Conservation (phyloP, 2,888 invertebrate species). For the Lepidocyrtoides sp. region DNA sequence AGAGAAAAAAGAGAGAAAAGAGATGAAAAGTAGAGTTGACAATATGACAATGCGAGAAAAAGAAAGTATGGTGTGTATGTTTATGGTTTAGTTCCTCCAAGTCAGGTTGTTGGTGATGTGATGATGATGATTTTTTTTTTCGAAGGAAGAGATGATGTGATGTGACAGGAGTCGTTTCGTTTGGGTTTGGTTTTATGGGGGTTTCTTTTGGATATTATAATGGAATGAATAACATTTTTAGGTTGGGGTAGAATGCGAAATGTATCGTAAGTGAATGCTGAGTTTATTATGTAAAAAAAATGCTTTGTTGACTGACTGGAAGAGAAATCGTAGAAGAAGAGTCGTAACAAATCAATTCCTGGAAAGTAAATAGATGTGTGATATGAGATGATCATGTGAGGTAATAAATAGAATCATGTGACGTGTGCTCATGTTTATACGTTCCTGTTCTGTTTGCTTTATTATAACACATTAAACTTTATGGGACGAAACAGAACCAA, state of each 20-base stretch:
- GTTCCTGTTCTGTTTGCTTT: slow-evolving; percentile 2
- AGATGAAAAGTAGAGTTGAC: slow-evolving; percentile 35
- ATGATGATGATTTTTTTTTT: slow-evolving; percentile 2
- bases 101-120: slow-evolving; percentile 24
- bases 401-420: slow-evolving; percentile 7
- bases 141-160: not conserved
- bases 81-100: slow-evolving; percentile 13
- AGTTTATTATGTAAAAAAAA: slow-evolving; percentile 1
- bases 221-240: too few species aligned
- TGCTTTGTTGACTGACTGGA: not conserved
- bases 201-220: too few species aligned
- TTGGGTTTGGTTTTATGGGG: slow-evolving; percentile 6
- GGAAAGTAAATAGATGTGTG: slow-evolving; percentile 12
- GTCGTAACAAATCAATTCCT: slow-evolving; percentile 74
- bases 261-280: too few species aligned
- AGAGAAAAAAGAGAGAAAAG: not conserved
- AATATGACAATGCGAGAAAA: slow-evolving; percentile 32
- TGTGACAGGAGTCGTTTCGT: slow-evolving; percentile 15
- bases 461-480: slow-evolving; percentile 37
- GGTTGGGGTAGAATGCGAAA: too few species aligned
- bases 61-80: not conserved
- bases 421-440: not conserved
- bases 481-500: slow-evolving; percentile 6
- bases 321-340: slow-evolving; percentile 15
- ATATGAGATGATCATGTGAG: too few species aligned